phyloP scores from a whole-genome alignment of 2,113 vertebrate species.

The Sinocyclocheilus rhinocerous region DNA sequence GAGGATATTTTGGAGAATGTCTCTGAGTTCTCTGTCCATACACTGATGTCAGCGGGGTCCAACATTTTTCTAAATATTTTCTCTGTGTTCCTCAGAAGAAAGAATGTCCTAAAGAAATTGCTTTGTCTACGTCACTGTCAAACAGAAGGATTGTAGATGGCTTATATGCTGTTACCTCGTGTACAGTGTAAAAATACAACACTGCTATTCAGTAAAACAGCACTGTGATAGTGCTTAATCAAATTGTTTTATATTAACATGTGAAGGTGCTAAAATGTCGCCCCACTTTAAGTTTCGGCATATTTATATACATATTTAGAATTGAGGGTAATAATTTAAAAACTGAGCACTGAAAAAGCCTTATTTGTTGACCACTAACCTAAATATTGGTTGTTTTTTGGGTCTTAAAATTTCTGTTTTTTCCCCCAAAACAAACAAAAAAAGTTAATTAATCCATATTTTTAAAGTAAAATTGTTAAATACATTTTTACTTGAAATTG shows the following conservation, averaged over 20 bases:
- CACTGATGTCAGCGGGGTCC: background rate
- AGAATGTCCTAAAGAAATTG: background rate
- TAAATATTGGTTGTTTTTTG: background rate
- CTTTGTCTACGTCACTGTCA: background rate
- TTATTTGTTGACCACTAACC: background rate
- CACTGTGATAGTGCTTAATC: background rate
- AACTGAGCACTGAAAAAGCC: background rate
- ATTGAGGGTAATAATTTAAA: background rate
- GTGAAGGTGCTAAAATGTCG: background rate
- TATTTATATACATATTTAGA: no score
- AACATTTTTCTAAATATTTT: background rate
- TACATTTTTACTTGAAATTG: background rate
- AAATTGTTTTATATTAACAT: background rate
- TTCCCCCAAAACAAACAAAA: background rate
- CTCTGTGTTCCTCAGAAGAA: background rate
- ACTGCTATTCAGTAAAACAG: background rate
- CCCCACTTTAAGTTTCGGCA: background rate
- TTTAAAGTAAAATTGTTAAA: background rate
- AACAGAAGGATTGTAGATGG: background rate
- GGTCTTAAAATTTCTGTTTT: background rate
- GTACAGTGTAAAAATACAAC: background rate
- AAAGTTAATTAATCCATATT: background rate
- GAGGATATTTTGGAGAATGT: background rate
- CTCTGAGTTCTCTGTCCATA: background rate
- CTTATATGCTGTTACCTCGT: background rate